These are phyloP conservation scores for Girardia tigrina DNA, from an alignment of 2,888 invertebrate genomes.

Conservation along the genomic window DNA sequence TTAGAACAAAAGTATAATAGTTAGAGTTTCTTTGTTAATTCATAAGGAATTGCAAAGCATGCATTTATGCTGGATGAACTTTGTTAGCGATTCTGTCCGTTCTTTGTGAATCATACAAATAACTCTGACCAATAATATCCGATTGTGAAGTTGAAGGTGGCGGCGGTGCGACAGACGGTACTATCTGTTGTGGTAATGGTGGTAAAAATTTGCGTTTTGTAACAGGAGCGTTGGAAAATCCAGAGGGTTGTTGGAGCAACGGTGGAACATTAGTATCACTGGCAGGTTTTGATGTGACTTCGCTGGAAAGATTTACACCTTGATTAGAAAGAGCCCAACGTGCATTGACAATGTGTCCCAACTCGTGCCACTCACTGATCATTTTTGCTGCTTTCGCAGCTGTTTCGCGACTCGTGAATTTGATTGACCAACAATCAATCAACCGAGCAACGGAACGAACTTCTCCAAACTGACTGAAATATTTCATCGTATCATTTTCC, in stretches of 20 bases:
- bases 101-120: too few relatives aligned
- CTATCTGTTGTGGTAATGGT: not conserved
- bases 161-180: too few relatives aligned
- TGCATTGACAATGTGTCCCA: not conserved
- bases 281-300: too few relatives aligned
- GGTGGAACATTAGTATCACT: too few relatives aligned
- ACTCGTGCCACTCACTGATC: not conserved
- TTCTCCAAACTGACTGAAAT: constrained; percentile 97
- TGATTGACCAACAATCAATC: constrained; percentile 65
- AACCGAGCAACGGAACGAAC: constrained; percentile 83
- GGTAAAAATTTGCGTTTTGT: not conserved
- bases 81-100: too few relatives aligned
- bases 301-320: not conserved
- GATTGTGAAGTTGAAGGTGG: too few relatives aligned
- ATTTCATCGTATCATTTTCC: constrained; percentile 76
- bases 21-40: too few relatives aligned
- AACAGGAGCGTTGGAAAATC: not conserved
- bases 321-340: not conserved
- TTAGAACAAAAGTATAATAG: too few relatives aligned
- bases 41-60: too few relatives aligned
- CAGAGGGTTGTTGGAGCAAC: too few relatives aligned
- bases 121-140: too few relatives aligned
- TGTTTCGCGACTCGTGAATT: constrained; percentile 74
- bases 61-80: too few relatives aligned
- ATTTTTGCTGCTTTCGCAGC: constrained; percentile 72